Percentiles rank a stretch among this genome's conserved stretches.
These are phyloP conservation scores for Cerastis leucographa DNA, from an alignment of 2,888 invertebrate genomes.

Conservation along the genomic window DNA sequence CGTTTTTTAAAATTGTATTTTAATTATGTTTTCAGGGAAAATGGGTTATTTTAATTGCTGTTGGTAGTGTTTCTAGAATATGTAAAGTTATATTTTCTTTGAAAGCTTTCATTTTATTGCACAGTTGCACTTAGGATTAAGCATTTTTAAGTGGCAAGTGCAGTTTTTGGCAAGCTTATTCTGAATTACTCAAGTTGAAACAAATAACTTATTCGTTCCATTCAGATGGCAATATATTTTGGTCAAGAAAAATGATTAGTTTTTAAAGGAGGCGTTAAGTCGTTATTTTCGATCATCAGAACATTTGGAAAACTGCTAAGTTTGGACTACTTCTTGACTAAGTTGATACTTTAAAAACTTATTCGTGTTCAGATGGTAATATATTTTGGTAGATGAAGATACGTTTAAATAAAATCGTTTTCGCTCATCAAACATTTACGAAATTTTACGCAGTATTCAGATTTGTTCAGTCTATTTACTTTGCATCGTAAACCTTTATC, in stretches of 20 bases:
- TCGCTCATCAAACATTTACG: too few relatives aligned
- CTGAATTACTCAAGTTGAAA: background rate
- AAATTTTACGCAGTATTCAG: background rate
- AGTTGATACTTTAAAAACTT: too few relatives aligned
- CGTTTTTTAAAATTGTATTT: slow-evolving; percentile 15
- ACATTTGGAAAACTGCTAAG: too few relatives aligned
- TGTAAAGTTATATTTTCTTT: background rate
- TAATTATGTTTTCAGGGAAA: slow-evolving; percentile 13
- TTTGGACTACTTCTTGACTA: too few relatives aligned
- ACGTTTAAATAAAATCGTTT: background rate
- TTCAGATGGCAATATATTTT: background rate
- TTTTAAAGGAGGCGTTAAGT: background rate
- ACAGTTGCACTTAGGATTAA: background rate
- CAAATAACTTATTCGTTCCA: background rate
- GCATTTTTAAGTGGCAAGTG: background rate
- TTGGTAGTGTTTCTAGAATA: background rate
- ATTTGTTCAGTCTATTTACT: slow-evolving; percentile 9
- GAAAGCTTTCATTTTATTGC: background rate
- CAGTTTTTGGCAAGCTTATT: background rate
- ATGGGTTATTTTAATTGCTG: background rate
- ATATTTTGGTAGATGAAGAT: too few relatives aligned
- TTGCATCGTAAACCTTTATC: slow-evolving; percentile 31
- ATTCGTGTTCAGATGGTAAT: too few relatives aligned
- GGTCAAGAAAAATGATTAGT: background rate
- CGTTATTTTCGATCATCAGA: too few relatives aligned